These are phyloP conservation scores for Gandaritis pyraliata DNA, from an alignment of 2,888 invertebrate species.

Conservation along the genomic window DNA sequence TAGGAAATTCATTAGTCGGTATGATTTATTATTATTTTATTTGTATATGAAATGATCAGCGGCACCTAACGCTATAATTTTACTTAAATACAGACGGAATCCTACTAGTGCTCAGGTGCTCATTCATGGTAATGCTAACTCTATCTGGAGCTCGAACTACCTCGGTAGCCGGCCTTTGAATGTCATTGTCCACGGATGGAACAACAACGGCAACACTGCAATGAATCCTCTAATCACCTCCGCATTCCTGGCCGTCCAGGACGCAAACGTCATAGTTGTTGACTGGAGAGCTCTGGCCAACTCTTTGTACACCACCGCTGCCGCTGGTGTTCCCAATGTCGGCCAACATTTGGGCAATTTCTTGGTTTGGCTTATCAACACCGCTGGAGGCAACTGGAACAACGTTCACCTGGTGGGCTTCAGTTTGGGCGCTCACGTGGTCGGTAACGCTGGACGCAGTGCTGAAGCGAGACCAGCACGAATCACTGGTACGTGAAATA, in stretches of 20 bases:
- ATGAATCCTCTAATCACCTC: constrained; percentile 58
- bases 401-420: constrained; percentile 74
- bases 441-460: constrained; percentile 65
- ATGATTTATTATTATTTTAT: too few species aligned
- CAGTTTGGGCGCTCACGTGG: constrained; percentile 78
- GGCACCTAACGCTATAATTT: neutral
- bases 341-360: constrained; percentile 70
- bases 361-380: constrained; percentile 67
- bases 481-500: constrained; percentile 57
- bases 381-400: constrained; percentile 65
- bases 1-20: constrained; percentile 26
- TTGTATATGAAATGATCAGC: too few species aligned
- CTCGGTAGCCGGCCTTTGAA: constrained; percentile 51
- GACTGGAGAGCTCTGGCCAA: constrained; percentile 66
- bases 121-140: constrained; percentile 56
- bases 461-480: constrained; percentile 51
- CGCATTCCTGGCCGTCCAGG: constrained; percentile 61
- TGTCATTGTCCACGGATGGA: constrained; percentile 71
- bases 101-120: constrained; percentile 58
- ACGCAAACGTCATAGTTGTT: constrained; percentile 70
- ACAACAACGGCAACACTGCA: constrained; percentile 56
- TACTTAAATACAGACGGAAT: constrained; percentile 43
- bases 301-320: constrained; percentile 56
- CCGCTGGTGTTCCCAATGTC: constrained; percentile 61
- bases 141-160: constrained; percentile 59